These are phyloP conservation scores for Rhipidura dahli DNA, from an alignment of 2,113 vertebrate genomes.

Conservation along the genomic window DNA sequence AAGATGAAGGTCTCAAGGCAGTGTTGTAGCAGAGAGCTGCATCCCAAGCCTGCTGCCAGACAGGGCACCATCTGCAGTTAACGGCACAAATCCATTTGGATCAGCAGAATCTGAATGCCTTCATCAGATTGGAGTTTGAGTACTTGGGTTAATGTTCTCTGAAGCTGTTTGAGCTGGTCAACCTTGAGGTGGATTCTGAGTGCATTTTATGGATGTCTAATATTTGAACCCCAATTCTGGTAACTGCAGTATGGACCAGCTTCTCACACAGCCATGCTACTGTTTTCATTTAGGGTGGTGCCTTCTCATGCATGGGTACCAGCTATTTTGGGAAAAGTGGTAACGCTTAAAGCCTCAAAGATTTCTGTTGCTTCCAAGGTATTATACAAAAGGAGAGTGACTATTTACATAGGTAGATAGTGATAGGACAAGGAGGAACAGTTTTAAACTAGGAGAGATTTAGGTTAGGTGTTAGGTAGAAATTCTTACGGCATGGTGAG, in stretches of 20 bases:
- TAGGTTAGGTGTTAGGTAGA: not conserved
- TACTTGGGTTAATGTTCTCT: not conserved
- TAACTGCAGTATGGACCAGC: not conserved
- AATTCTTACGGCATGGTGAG: not conserved
- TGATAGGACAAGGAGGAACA: not conserved
- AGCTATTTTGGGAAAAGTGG: not conserved
- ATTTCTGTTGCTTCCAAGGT: not conserved
- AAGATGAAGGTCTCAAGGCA: not conserved
- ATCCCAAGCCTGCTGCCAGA: not conserved
- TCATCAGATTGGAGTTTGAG: not conserved
- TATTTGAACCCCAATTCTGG: not conserved
- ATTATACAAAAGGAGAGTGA: not conserved
- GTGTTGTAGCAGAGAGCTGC: not conserved
- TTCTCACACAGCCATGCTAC: not conserved
- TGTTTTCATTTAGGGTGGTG: not conserved
- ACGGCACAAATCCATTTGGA: not conserved
- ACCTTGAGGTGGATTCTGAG: not conserved
- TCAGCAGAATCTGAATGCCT: not conserved
- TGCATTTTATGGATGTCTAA: not conserved
- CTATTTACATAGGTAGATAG: not conserved
- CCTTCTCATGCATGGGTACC: rapidly evolving
- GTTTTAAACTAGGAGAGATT: not conserved
- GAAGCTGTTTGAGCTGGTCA: not conserved
- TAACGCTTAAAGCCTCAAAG: not conserved
- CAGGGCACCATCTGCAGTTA: not conserved